Evolutionary conservation across 2,888 invertebrate genomes (phyloP).

Genomic region (Amorpha juglandis): DNA sequence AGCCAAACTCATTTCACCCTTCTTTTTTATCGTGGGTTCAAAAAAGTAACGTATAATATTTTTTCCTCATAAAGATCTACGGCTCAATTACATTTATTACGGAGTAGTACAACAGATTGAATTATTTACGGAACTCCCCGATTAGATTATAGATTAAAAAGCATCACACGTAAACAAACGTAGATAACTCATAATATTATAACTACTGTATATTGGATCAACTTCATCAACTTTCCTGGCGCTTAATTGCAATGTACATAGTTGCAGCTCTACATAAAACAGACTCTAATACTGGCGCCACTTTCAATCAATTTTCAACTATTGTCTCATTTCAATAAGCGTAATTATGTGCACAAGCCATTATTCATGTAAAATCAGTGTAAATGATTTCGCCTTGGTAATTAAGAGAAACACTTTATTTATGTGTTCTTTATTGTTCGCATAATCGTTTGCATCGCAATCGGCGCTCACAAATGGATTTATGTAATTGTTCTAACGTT

Average conservation of each 20-base stretch:
- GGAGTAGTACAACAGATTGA: too few species aligned
- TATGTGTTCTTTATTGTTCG: slow-evolving; percentile 44
- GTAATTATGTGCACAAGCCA: slow-evolving; percentile 49
- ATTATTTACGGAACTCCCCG: too few species aligned
- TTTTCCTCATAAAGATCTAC: too few species aligned
- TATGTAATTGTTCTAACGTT: slow-evolving; percentile 25
- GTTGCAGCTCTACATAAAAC: background rate
- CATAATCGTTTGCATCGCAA: slow-evolving; percentile 26
- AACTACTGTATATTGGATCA: too few species aligned
- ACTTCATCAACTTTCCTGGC: too few species aligned
- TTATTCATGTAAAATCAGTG: slow-evolving; percentile 47
- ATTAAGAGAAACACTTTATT: slow-evolving; percentile 43
- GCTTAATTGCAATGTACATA: background rate
- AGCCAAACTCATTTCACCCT: too few species aligned
- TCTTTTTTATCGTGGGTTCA: too few species aligned
- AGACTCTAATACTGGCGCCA: slow-evolving; percentile 48
- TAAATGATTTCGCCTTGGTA: slow-evolving; percentile 56
- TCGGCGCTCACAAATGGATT: slow-evolving; percentile 20
- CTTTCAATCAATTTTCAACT: slow-evolving; percentile 54
- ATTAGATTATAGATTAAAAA: too few species aligned
- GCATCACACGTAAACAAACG: too few species aligned
- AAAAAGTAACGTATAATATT: too few species aligned
- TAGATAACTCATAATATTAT: too few species aligned
- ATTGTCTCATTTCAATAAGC: slow-evolving; percentile 64
- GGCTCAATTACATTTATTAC: too few species aligned